Evolutionary conservation across 37 sponge, comb jelly and placozoan species (phyloP).

Genomic region (Eunapius fragilis): DNA sequence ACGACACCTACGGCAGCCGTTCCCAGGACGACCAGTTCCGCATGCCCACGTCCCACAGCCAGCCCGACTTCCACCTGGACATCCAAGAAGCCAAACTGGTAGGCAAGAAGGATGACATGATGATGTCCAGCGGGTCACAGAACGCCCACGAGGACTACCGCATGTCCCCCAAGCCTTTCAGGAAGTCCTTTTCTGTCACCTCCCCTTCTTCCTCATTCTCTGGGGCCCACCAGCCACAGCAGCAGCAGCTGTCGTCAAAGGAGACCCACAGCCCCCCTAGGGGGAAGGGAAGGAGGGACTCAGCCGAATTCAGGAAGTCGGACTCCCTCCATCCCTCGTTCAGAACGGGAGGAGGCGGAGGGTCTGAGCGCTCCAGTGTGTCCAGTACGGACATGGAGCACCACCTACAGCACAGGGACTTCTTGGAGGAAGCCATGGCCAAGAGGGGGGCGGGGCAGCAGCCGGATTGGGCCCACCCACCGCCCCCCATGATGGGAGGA

Average conservation of each 20-base stretch:
- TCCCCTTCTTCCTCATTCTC: background rate
- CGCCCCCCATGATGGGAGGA: background rate
- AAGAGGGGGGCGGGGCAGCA: too few relatives aligned
- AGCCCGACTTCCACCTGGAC: background rate
- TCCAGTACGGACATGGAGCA: background rate
- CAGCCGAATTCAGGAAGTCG: too few relatives aligned
- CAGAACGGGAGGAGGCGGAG: background rate
- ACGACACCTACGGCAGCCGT: background rate
- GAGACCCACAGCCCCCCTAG: background rate
- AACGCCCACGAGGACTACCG: background rate
- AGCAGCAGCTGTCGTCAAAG: too few relatives aligned
- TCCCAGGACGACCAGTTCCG: background rate
- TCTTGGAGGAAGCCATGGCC: background rate
- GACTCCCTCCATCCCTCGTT: too few relatives aligned
- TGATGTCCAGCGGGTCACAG: constrained; percentile 2
- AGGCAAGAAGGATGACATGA: background rate
- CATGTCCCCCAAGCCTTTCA: background rate
- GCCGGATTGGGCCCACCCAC: background rate
- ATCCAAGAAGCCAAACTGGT: background rate
- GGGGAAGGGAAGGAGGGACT: background rate
- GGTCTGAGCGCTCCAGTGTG: background rate
- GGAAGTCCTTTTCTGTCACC: background rate
- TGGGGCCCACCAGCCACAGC: too few relatives aligned
- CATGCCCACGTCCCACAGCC: background rate
- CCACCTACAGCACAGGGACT: background rate